Conservation (phyloP, 2,888 invertebrate genomes). For the Phyto melanocephala region DNA sequence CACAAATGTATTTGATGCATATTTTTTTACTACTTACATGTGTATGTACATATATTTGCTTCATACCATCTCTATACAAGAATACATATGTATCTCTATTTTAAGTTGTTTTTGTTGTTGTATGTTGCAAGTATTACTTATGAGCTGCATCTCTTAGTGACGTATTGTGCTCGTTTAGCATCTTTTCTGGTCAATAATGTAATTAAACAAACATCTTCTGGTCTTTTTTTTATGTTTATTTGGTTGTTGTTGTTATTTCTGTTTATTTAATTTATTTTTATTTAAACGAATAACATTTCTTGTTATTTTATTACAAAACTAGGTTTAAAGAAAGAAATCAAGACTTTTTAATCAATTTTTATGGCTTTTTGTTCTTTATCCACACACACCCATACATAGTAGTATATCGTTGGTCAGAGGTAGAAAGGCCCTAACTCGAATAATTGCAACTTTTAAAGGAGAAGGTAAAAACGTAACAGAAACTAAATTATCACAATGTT, state of each 20-base stretch:
- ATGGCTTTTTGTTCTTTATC: too few species aligned
- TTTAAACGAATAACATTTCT: constrained; percentile 43
- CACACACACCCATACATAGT: too few species aligned
- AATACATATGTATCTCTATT: not conserved
- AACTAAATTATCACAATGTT: too few species aligned
- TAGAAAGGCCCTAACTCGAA: too few species aligned
- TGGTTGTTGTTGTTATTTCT: not conserved
- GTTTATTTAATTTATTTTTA: not conserved
- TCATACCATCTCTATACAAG: not conserved
- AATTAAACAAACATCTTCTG: constrained; percentile 47
- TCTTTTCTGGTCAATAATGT: constrained; percentile 37
- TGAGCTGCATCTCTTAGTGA: not conserved
- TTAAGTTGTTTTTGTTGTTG: not conserved
- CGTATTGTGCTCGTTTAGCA: not conserved
- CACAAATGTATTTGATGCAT: constrained; percentile 20
- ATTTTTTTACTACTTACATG: not conserved
- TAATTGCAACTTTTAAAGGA: too few species aligned
- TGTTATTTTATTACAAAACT: constrained; percentile 56
- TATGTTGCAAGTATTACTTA: constrained; percentile 2
- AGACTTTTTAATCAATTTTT: constrained; percentile 1
- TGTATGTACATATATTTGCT: too few species aligned
- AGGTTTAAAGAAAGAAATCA: constrained; percentile 50
- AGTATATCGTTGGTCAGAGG: too few species aligned
- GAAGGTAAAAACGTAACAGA: too few species aligned
- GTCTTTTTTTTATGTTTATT: not conserved